These are phyloP conservation scores for Corbicula japonica DNA, from an alignment of 2,888 invertebrate genomes.

Conservation along the genomic window DNA sequence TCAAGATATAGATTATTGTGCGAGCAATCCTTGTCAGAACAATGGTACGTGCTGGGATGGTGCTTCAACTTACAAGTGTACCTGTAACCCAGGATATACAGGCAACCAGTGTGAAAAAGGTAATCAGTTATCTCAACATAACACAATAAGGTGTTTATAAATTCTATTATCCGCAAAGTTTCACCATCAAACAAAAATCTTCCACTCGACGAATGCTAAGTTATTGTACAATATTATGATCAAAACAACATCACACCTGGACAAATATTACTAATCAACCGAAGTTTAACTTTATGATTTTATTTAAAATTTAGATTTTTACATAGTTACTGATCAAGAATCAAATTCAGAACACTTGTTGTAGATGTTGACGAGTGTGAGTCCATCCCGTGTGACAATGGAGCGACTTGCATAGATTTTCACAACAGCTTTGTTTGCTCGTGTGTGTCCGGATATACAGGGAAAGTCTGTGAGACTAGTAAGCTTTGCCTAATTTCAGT, in stretches of 20 bases:
- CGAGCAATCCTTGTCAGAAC: slow-evolving; percentile 9
- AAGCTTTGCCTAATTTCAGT: too few species aligned
- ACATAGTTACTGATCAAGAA: too few species aligned
- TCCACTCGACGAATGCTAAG: too few species aligned
- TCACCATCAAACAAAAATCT: too few species aligned
- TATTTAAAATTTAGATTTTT: too few species aligned
- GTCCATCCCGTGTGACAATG: slow-evolving; percentile 2
- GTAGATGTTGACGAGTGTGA: background rate
- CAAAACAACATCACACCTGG: too few species aligned
- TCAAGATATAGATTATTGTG: slow-evolving; percentile 6
- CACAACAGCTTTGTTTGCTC: background rate
- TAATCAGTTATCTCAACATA: background rate
- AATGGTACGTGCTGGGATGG: background rate
- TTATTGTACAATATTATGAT: too few species aligned
- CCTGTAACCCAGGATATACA: slow-evolving; percentile 5
- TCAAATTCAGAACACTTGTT: background rate
- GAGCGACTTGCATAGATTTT: slow-evolving; percentile 3
- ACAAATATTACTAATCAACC: too few species aligned
- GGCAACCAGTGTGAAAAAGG: slow-evolving; percentile 8
- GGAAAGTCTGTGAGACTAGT: slow-evolving; percentile 17
- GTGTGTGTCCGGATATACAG: background rate
- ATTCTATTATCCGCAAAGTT: background rate
- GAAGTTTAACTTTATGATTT: too few species aligned
- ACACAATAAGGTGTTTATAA: background rate
- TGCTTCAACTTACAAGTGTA: background rate